Base-by-base conservation (phyloP, 2,113 vertebrate species). In the Australoheros scitulus region DNA sequence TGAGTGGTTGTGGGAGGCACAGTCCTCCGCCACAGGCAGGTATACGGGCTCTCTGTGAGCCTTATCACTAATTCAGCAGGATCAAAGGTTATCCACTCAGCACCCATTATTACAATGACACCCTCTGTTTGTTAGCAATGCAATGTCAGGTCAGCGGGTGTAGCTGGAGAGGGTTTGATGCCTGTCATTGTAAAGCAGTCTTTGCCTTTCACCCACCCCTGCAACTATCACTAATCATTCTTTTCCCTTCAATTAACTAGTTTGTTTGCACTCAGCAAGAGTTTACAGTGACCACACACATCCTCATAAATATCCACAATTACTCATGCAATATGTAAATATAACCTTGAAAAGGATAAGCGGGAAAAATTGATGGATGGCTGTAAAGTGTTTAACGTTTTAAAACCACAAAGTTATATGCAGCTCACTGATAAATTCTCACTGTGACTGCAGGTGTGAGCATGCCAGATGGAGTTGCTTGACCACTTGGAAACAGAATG, bases 11-110 rank as follows among this genome's bases (percentile, higher is more conserved):
- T 87, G 86, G 90, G 83, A 89, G 87, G 64, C 77, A 82, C 34
- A 82, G 78, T 77, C 80, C 77, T 87, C 79, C 2, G 5, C 56
- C 74, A 61, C 64, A 84, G 79, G 85, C 65, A 85, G 65, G 76
- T 75, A 63, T 52, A 38, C 6, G 11, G 59, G 77, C 26, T 2
- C 86, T 84, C 72, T 32, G 59, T 4, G 8, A 86, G 75, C 76
- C 78, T 57, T 80, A 81, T 92, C 81, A 84, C 86, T 84, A 83
- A 91, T 91, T 92, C 83, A 90, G 70, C 20, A 29, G 83, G 88
- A 83, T 84, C 82, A 85, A 80, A 92, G 85, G 81, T 92, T 84
- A 89, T 68, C 80, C 81, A 90, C 86, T 85, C 56, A 76, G 65
- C 52, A n/a, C 22, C 83, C 78, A 87, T 92, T 89, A 84, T 85